Base-by-base conservation (phyloP, 2,888 invertebrate species). In the Brachylomia viminalis region DNA sequence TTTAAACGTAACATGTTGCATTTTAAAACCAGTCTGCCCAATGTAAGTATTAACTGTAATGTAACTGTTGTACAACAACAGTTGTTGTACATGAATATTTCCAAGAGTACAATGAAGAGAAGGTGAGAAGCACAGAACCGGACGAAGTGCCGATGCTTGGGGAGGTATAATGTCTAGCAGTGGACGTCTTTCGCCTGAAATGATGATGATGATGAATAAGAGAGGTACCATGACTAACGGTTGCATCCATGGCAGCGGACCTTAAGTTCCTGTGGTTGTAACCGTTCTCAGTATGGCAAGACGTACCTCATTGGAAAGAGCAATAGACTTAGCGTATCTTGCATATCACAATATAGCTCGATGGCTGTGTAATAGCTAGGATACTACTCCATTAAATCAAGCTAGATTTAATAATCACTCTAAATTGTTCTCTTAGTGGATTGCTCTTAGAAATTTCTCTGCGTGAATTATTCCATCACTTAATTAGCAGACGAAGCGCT, bases 31-130 rank as follows among this genome's bases (percentile, higher is more conserved):
- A 70, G 79, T 77, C 47, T 84, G 30, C 79, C 80, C 30, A 87
- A 87, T 69, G 90, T 91, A 86, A 87, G 89, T 86, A 65, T 45
- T 20, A 38, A 58, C 20, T 27, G 4, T n/a, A 52, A 54, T 56
- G n/a, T 11, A 54, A 54, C 10, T 33, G 10, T 23, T 52, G 15
- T 33, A 66, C 2, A n/a, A n/a, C 23, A n/a, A n/a, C n/a, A n/a
- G n/a, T n/a, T n/a, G n/a, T n/a, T n/a, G n/a, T n/a, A n/a, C n/a
- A 66, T n/a, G 1, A 66, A 23, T 33, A 33, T 49, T 30, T 33
- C 33, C 10, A 17, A n/a, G 6, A 54, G n/a, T 52, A 54, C 1
- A 33, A 0, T 54, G 6, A 42, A 10, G 10, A 42, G 42, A 42
- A 42, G 38, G 38, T 7, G 38, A 38, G 42, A 42, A 42, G 42